phyloP scores from a whole-genome alignment of 2,113 vertebrate genomes.

The Oncorhynchus kisutch region DNA sequence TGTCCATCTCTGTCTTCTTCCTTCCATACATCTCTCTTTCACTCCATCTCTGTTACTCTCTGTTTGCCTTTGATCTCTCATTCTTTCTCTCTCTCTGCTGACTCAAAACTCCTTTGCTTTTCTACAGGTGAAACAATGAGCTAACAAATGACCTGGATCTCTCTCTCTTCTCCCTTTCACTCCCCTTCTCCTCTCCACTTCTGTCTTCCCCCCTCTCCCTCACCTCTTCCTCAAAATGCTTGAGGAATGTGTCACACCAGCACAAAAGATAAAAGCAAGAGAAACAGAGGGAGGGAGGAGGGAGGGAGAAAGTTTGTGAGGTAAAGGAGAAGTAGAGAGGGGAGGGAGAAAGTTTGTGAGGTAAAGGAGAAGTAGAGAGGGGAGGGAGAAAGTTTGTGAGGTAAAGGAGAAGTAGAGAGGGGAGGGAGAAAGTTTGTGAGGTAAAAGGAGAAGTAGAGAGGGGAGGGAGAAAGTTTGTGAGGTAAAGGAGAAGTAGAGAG shows the following conservation, averaged over 20 bases:
- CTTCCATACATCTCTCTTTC: not conserved
- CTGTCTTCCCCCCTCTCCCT: slow-evolving; percentile 33
- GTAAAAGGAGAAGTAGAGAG: too few relatives aligned
- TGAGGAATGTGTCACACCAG: slow-evolving; percentile 68
- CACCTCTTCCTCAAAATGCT: slow-evolving; percentile 40
- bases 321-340: slow-evolving; percentile 5
- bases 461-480: not conserved
- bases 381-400: slow-evolving; percentile 4
- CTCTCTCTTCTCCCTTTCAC: slow-evolving; percentile 25
- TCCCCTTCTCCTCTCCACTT: slow-evolving; percentile 5
- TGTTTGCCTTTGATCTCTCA: slow-evolving; percentile 37
- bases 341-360: not conserved
- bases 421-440: slow-evolving; percentile 8
- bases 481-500: slow-evolving; percentile 17
- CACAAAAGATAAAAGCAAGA: slow-evolving; percentile 71
- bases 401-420: slow-evolving; percentile 27
- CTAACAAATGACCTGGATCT: slow-evolving; percentile 53
- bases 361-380: slow-evolving; percentile 17
- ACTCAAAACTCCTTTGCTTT: slow-evolving; percentile 9
- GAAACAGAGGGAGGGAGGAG: not conserved
- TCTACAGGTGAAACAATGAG: slow-evolving; percentile 54
- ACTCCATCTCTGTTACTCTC: slow-evolving; percentile 30
- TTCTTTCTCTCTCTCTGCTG: slow-evolving; percentile 8
- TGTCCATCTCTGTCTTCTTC: slow-evolving; percentile 53
- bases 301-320: not conserved